Base-by-base conservation (phyloP, 2,888 invertebrate genomes). In the Drosophila pseudotakahashii region DNA sequence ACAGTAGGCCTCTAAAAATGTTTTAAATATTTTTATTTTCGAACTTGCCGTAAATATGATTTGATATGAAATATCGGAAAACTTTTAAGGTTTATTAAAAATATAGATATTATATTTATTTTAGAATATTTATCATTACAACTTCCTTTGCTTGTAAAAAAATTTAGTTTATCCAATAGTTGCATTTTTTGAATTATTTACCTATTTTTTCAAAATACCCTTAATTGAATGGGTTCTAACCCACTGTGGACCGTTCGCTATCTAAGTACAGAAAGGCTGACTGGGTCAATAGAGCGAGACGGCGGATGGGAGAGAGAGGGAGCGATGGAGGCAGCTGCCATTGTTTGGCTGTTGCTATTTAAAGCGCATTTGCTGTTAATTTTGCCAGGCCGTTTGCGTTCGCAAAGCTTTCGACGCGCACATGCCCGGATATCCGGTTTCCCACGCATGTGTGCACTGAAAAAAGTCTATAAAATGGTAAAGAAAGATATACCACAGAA, bases 281-380 rank as follows among this genome's bases (percentile, higher is more conserved):
- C 76, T 84, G 76, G 89, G 83, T 84, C 83, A 84, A 88, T 84
- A 86, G 83, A 88, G 83, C 79, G 79, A 72, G 67, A 68, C 70
- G 50, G 54, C 51, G 37, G 52, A 55, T 37, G 68, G 7, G 42
- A 44, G 37, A 34, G 66, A 14, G 45, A 66, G 5, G 45, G 52
- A 26, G 16, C 10, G 36, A 37, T 52, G 51, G 60, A 26, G 55
- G 55, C 39, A 69, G 69, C 75, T 75, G 81, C 81, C 84, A 77
- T 88, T 86, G 81, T 75, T 61, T 67, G 60, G 55, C 50, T 68
- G 61, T 88, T 78, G 78, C 75, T 78, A 80, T 89, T 87, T 85
- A 84, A 81, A 84, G 89, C 84, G 77, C 77, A 89, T 84, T 89
- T 85, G 75, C 78, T 84, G 87, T 87, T 85, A 85, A 89, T 87